These are phyloP conservation scores for Pycnomerus fuliginosus DNA, from an alignment of 2,888 invertebrate genomes.

Conservation along the genomic window DNA sequence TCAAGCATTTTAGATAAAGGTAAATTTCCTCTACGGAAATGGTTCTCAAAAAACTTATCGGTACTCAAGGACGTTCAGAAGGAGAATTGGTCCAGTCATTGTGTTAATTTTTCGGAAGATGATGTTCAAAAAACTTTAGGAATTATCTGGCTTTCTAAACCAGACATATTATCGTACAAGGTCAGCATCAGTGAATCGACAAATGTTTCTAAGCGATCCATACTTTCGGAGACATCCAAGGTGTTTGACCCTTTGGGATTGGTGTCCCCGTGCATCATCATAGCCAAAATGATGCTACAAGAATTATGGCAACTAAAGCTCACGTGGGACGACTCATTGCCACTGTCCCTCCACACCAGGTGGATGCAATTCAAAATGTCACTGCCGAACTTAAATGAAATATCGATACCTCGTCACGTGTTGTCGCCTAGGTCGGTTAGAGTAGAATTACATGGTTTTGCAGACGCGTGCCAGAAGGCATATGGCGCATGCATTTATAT, in stretches of 20 bases:
- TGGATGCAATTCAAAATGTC: conserved; percentile 10
- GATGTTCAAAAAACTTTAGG: conserved; percentile 11
- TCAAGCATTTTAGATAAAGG: conserved; percentile 4
- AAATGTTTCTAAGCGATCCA: conserved; percentile 11
- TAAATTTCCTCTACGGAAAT: conserved; percentile 24
- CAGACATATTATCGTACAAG: conserved; percentile 6
- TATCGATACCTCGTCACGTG: conserved; percentile 18
- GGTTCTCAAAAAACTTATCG: conserved; percentile 21
- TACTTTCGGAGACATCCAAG: conserved; percentile 8
- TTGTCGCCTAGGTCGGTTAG: not conserved
- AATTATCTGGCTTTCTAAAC: conserved; percentile 6
- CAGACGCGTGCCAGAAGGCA: conserved; percentile 19
- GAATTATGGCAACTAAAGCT: conserved; percentile 19
- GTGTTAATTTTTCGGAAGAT: conserved; percentile 1
- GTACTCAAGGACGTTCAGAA: conserved; percentile 4
- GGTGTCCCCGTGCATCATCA: conserved; percentile 16
- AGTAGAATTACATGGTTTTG: conserved; percentile 24
- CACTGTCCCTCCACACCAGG: conserved; percentile 2
- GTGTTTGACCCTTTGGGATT: conserved; percentile 27
- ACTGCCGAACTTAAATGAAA: conserved; percentile 4
- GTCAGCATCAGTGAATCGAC: not conserved
- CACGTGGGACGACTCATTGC: conserved; percentile 24
- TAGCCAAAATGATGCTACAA: conserved; percentile 24
- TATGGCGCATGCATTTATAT: conserved; percentile 23
- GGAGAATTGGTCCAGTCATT: not conserved